Evolutionary conservation across 2,888 invertebrate genomes (phyloP).

Genomic region (Dicyrtoma fusca): DNA sequence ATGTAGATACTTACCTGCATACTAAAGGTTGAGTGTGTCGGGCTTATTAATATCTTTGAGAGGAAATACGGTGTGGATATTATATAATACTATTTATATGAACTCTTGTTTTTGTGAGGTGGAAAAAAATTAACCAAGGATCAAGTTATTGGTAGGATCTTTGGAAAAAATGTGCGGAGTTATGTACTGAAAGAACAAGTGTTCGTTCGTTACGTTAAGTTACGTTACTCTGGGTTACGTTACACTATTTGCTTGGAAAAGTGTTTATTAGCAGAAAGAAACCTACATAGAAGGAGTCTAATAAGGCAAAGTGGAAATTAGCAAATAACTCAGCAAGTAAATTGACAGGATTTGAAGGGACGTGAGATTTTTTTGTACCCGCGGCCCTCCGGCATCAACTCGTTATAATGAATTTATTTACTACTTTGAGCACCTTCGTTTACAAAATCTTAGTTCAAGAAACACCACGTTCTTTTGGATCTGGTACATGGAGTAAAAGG

Average conservation of each 20-base stretch:
- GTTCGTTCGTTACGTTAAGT: neutral
- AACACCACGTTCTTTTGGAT: neutral
- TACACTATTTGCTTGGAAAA: constrained; percentile 15
- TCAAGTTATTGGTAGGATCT: neutral
- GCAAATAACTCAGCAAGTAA: constrained; percentile 56
- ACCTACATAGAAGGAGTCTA: constrained; percentile 34
- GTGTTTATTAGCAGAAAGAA: constrained; percentile 24
- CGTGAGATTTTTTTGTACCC: constrained; percentile 38
- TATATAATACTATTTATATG: too few species aligned
- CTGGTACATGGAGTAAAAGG: neutral
- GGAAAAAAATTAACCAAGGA: neutral
- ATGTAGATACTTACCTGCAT: too few species aligned
- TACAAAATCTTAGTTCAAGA: constrained; percentile 17
- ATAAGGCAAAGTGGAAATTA: constrained; percentile 46
- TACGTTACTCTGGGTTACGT: neutral
- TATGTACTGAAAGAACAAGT: neutral
- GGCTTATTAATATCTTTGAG: too few species aligned
- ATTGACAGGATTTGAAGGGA: constrained; percentile 56
- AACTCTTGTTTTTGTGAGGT: too few species aligned
- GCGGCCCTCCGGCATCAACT: constrained; percentile 43
- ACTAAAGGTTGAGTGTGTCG: too few species aligned
- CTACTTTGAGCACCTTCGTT: constrained; percentile 41
- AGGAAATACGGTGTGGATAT: too few species aligned
- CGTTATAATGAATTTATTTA: constrained; percentile 55
- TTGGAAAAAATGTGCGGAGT: constrained; percentile 2